Evolutionary conservation across 2,797 vertebrate species (phyloP).

Genomic region (Onychomys arenicola): DNA sequence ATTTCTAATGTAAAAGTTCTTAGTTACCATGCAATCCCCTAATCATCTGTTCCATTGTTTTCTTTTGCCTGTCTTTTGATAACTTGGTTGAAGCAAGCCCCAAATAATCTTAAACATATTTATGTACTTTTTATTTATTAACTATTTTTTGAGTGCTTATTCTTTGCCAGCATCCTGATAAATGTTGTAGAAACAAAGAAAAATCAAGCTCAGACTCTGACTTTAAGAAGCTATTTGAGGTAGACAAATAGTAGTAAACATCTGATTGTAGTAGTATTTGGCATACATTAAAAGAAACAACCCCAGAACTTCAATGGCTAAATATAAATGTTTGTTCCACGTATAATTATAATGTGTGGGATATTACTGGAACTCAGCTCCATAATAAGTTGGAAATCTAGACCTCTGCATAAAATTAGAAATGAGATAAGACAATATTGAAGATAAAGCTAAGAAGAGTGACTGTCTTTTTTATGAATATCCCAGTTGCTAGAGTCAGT

Average conservation of each 20-base stretch:
- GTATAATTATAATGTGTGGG: background rate
- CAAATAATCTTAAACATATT: background rate
- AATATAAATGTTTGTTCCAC: conserved; percentile 36
- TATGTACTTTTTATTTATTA: background rate
- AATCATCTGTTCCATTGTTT: background rate
- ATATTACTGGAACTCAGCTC: background rate
- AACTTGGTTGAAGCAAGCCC: background rate
- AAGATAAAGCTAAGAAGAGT: background rate
- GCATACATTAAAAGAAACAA: conserved; percentile 24
- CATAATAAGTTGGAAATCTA: background rate
- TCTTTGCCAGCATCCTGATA: background rate
- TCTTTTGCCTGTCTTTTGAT: background rate
- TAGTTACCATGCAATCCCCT: background rate
- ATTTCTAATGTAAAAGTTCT: conserved; percentile 42
- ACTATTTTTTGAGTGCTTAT: background rate
- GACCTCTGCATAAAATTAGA: background rate
- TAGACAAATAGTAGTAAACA: conserved; percentile 9
- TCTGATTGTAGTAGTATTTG: conserved; percentile 26
- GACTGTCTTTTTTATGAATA: background rate
- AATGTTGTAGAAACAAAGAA: conserved; percentile 44
- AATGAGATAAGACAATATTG: background rate
- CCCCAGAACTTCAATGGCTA: background rate
- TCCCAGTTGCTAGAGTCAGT: background rate
- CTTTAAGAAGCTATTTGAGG: background rate
- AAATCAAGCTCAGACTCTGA: background rate